Evolutionary conservation across 2,888 invertebrate species (phyloP).

Genomic region (Marronus borbonicus): DNA sequence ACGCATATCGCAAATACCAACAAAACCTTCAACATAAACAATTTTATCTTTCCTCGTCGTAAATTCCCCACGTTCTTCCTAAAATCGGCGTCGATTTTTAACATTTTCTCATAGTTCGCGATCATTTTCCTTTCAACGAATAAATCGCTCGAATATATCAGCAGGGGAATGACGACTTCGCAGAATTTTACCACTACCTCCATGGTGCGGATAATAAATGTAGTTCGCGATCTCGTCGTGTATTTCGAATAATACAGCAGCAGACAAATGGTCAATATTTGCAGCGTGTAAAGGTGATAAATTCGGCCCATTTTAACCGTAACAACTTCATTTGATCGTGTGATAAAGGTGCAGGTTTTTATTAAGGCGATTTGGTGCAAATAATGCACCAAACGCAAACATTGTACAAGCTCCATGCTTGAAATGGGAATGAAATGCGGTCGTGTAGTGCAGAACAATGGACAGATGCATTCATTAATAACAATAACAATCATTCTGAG

Average conservation of each 20-base stretch:
- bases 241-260: slow-evolving; percentile 30
- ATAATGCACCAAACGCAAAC: slow-evolving; percentile 3
- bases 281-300: slow-evolving; percentile 2
- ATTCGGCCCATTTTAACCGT: not conserved
- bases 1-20: slow-evolving; percentile 21
- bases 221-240: not conserved
- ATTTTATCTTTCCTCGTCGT: slow-evolving; percentile 1
- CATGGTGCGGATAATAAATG: slow-evolving; percentile 17
- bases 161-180: slow-evolving; percentile 4
- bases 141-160: slow-evolving; percentile 17
- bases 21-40: slow-evolving; percentile 18
- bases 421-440: not conserved
- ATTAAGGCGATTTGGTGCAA: slow-evolving; percentile 31
- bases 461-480: not conserved
- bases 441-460: not conserved
- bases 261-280: slow-evolving; percentile 24
- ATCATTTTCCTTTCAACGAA: slow-evolving; percentile 23
- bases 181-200: slow-evolving; percentile 2
- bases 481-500: not conserved
- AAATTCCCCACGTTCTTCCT: slow-evolving; percentile 5
- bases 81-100: slow-evolving; percentile 20
- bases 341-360: slow-evolving; percentile 13
- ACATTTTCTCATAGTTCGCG: slow-evolving; percentile 5
- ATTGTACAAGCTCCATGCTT: slow-evolving; percentile 29
- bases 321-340: not conserved